These are phyloP conservation scores for Liasis olivaceus DNA, from an alignment of 2,797 vertebrate genomes.

Conservation along the genomic window DNA sequence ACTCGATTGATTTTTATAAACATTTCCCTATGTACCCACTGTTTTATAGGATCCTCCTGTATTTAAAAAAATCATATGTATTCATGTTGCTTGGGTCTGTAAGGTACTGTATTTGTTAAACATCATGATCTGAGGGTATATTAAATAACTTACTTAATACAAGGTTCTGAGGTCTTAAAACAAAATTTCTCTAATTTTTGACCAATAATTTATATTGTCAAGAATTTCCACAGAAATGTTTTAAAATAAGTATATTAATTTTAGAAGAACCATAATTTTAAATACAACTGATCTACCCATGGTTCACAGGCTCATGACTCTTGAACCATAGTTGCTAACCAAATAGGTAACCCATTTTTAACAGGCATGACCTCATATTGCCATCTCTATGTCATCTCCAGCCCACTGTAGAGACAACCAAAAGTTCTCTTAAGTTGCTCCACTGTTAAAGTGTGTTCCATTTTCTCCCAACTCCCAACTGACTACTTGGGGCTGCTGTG, in stretches of 20 bases:
- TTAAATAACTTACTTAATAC: background rate
- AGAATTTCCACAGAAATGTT: background rate
- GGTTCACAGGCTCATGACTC: background rate
- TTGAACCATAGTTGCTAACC: background rate
- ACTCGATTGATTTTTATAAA: background rate
- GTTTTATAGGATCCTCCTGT: background rate
- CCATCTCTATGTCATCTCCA: background rate
- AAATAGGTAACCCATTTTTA: background rate
- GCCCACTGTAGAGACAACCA: background rate
- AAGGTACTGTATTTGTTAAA: background rate
- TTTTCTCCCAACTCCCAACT: background rate
- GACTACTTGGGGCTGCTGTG: background rate
- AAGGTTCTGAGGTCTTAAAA: background rate
- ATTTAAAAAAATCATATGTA: background rate
- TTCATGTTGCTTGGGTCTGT: background rate
- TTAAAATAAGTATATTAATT: background rate
- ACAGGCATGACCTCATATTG: background rate
- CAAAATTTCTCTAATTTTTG: background rate
- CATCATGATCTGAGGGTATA: background rate
- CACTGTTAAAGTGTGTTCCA: background rate
- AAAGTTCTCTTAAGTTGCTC: background rate
- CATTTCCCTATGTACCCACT: background rate
- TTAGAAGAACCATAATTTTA: background rate
- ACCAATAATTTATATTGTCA: background rate
- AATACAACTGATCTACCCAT: background rate